These are phyloP conservation scores for Nyleta sp. DNA, from an alignment of 2,888 invertebrate genomes.

Conservation along the genomic window DNA sequence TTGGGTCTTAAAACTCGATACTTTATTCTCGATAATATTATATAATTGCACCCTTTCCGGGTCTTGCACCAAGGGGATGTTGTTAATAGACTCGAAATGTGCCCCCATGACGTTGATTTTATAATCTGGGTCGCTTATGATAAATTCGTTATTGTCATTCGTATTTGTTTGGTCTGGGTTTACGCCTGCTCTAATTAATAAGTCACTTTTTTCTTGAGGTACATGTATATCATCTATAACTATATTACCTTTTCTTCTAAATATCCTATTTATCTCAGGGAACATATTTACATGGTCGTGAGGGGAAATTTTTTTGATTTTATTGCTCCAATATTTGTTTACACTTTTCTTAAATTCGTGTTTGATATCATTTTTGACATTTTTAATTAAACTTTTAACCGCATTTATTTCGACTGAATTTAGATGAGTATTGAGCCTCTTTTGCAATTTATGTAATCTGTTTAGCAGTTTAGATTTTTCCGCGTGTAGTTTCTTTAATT, in stretches of 20 bases:
- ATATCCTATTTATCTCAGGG: slow-evolving; percentile 39
- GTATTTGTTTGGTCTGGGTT: no score
- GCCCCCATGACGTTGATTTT: background rate
- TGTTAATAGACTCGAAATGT: background rate
- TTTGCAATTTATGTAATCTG: slow-evolving; percentile 5
- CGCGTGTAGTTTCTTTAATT: slow-evolving; percentile 1
- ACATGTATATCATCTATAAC: background rate
- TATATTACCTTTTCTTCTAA: slow-evolving; percentile 8
- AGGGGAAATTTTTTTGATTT: slow-evolving; percentile 12
- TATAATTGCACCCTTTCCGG: background rate
- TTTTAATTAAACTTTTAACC: background rate
- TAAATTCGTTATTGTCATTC: background rate
- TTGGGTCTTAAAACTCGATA: background rate
- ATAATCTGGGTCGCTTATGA: background rate
- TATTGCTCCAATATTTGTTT: slow-evolving; percentile 28
- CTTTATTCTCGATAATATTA: background rate
- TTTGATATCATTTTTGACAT: no score
- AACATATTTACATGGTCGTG: slow-evolving; percentile 28
- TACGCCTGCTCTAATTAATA: background rate
- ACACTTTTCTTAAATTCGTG: slow-evolving; percentile 1
- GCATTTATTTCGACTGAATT: background rate
- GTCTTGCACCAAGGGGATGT: background rate
- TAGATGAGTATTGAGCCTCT: background rate
- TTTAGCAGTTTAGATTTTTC: slow-evolving; percentile 16
- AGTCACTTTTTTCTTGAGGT: no score